Conservation (phyloP, 2,797 vertebrate genomes). For the Phoxinus dragarum region DNA sequence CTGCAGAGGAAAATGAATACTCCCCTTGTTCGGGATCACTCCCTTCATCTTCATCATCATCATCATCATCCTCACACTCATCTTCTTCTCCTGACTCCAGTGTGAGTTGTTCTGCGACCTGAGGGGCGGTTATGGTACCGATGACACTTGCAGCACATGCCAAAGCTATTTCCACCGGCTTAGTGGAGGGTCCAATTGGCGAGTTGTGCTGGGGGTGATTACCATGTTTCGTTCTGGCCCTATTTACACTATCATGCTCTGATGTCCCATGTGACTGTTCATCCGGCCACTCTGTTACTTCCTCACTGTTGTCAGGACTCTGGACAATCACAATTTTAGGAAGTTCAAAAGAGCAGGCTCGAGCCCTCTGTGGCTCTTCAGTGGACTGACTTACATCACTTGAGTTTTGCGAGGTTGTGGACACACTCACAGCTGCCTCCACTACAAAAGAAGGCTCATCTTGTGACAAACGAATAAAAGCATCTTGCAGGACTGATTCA, state of each 20-base stretch:
- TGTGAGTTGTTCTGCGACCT: slow-evolving; percentile 85
- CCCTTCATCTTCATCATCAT: slow-evolving; percentile 67
- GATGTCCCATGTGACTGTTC: slow-evolving; percentile 68
- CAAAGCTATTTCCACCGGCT: slow-evolving; percentile 88
- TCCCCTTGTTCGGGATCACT: slow-evolving; percentile 65
- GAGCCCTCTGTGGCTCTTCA: slow-evolving; percentile 71
- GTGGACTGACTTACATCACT: slow-evolving; percentile 65
- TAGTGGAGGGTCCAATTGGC: slow-evolving; percentile 71
- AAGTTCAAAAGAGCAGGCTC: slow-evolving; percentile 88
- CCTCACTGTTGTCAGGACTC: slow-evolving; percentile 89
- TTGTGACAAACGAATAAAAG: slow-evolving; percentile 93
- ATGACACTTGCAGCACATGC: slow-evolving; percentile 93
- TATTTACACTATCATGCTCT: slow-evolving; percentile 59
- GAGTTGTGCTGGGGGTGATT: slow-evolving; percentile 50
- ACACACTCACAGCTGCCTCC: slow-evolving; percentile 83
- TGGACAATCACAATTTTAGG: slow-evolving; percentile 97
- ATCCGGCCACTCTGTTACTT: slow-evolving; percentile 81
- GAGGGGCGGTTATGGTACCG: slow-evolving; percentile 91
- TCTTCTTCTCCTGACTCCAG: slow-evolving; percentile 71
- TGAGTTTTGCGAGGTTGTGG: slow-evolving; percentile 67
- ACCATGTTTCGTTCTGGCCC: slow-evolving; percentile 62
- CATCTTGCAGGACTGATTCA: slow-evolving; percentile 95
- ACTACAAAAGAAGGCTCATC: slow-evolving; percentile 82
- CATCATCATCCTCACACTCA: slow-evolving; percentile 60
- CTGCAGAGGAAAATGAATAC: slow-evolving; percentile 88